These are phyloP conservation scores for Conus ventricosus DNA, from an alignment of 1,140 invertebrate genomes.

Conservation along the genomic window DNA sequence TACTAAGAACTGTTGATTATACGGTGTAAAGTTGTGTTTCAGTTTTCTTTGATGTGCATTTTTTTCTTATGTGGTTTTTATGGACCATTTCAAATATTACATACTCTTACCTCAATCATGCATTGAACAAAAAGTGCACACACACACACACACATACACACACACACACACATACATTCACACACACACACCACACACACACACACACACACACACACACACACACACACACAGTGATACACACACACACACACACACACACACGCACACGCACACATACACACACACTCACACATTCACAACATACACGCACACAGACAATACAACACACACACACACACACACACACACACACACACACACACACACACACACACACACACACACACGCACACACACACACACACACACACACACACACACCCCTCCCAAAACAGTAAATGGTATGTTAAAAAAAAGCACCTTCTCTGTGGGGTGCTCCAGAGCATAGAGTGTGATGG, in stretches of 20 bases:
- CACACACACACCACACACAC: too few species aligned
- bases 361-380: slow-evolving; percentile 23
- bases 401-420: neutral
- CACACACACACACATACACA: too few species aligned
- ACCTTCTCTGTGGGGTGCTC: slow-evolving; percentile 66
- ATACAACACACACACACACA: too few species aligned
- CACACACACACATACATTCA: too few species aligned
- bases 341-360: neutral
- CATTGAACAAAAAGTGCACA: too few species aligned
- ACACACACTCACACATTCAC: neutral
- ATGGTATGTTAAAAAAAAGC: neutral
- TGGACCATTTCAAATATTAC: too few species aligned
- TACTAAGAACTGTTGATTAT: too few species aligned
- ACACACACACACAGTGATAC: slow-evolving; percentile 7
- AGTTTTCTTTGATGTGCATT: neutral
- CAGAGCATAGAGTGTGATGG: slow-evolving; percentile 69
- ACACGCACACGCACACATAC: neutral
- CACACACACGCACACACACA: slow-evolving; percentile 13
- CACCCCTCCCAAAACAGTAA: too few species aligned
- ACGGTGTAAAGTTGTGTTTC: neutral
- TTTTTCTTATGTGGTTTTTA: neutral
- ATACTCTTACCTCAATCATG: too few species aligned
- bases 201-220: too few species aligned
- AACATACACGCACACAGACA: too few species aligned
- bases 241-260: slow-evolving; percentile 19